These are phyloP conservation scores for Aix galericulata DNA, from an alignment of 2,113 vertebrate species.

Conservation along the genomic window DNA sequence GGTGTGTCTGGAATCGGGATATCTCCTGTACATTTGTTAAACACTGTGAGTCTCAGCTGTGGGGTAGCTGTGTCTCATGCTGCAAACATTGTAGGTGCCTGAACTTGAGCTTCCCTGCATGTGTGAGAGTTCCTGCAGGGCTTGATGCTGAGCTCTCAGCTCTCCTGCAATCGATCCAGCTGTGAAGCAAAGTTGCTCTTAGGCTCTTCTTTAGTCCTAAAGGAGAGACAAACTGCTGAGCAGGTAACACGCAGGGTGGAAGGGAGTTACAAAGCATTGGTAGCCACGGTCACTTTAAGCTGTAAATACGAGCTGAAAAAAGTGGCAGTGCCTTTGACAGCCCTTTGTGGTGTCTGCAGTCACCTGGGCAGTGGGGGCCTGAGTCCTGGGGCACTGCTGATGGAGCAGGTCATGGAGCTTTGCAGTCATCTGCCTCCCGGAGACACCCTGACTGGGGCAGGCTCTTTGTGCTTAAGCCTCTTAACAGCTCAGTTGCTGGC, in stretches of 20 bases:
- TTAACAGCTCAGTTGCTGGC: neutral
- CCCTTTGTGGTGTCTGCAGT: neutral
- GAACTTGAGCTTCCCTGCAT: neutral
- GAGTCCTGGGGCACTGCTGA: neutral
- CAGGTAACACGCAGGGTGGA: neutral
- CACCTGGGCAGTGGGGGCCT: too few species aligned
- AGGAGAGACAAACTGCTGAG: neutral
- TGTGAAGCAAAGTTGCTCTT: neutral
- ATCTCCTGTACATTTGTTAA: neutral
- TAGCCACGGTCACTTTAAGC: neutral
- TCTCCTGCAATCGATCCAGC: neutral
- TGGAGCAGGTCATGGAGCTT: neutral
- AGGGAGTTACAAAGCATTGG: fast-evolving
- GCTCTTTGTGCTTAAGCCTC: neutral
- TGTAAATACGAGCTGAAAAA: neutral
- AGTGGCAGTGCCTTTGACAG: neutral
- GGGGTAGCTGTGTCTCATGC: neutral
- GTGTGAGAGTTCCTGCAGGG: neutral
- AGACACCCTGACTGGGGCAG: neutral
- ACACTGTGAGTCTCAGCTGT: fast-evolving
- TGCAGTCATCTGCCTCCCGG: neutral
- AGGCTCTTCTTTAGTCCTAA: neutral
- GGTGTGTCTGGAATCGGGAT: neutral
- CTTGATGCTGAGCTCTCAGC: neutral
- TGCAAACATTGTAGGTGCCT: neutral